Evolutionary conservation across 2,888 invertebrate genomes (phyloP), one percentile per base, ranked within the genome.

Genomic region (Dasysyrphus albostriatus): DNA sequence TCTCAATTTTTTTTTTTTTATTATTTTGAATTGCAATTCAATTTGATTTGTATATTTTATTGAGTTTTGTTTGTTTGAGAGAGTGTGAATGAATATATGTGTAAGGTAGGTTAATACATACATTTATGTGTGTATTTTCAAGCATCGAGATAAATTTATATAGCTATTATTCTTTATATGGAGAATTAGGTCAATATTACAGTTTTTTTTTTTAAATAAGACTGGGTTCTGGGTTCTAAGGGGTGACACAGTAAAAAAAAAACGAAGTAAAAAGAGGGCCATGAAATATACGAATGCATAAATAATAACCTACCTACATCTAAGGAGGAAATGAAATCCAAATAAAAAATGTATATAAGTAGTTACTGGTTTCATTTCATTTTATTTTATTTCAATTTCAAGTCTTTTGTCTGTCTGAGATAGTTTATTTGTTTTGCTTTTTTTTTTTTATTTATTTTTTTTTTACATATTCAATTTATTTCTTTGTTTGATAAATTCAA

Each of bases 161-260:
- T 47, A 49, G 19, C 19, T 37, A 56, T 37, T 24, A 61, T 74
- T 78, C 73, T 73, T 73, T 79, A 75, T 70, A 79, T 47, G 47
- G 29, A 79, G 61, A 83, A 83, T 63, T 83, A 58, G 83, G 83
- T 79, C 83, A 83, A 70, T 83, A 79, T 63, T 54, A 69, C 73
- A 39, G 44, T 34, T 73, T 65, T 34, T 65, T 7, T n/a, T 34
- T 65, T 34, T 8, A 12, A 51, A 74, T 67, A 47, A 8, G 19
- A 24, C 6, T 54, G 14, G n/a, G 12, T 2, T 12, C 12, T n/a
- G n/a, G n/a, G 32, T n/a, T 3, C 32, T 58, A 61, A 54, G 44
- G 58, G 47, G 61, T 34, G 59, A 61, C 51, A 81, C 44, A 34
- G 3, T 24, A 69, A 32, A 32, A 24, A 29, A 49, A 32, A 32